Percentiles rank a stretch among this genome's conserved stretches.
These are phyloP conservation scores for Chaetodon trifasciatus DNA, from an alignment of 2,797 vertebrate genomes.

Conservation along the genomic window DNA sequence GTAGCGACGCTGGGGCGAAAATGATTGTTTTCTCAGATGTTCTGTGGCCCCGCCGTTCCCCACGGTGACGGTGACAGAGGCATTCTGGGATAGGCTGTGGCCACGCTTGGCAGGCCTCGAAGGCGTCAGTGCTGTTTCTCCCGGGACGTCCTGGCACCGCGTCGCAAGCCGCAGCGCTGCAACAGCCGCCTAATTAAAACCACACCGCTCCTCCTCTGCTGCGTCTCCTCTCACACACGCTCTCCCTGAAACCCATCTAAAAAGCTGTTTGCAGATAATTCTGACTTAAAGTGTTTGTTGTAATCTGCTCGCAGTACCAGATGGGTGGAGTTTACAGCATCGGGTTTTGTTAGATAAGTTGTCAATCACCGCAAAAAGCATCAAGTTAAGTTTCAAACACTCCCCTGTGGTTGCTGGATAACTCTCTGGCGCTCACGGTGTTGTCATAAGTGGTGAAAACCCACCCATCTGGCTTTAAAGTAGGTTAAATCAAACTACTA, in stretches of 20 bases:
- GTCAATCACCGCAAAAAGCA: constrained; percentile 49
- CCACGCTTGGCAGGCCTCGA: constrained; percentile 85
- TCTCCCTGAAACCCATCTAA: constrained; percentile 8
- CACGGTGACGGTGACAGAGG: constrained; percentile 82
- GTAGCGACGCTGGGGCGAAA: constrained; percentile 53
- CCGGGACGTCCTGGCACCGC: constrained; percentile 86
- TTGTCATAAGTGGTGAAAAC: constrained; percentile 59
- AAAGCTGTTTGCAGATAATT: constrained; percentile 54
- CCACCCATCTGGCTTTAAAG: constrained; percentile 70
- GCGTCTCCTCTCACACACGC: constrained; percentile 33
- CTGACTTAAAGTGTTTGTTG: constrained; percentile 58
- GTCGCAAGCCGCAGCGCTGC: constrained; percentile 83
- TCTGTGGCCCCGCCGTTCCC: constrained; percentile 79
- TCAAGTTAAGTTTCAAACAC: constrained; percentile 36
- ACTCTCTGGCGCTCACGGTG: constrained; percentile 44
- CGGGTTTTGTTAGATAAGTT: constrained; percentile 49
- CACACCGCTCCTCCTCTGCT: constrained; percentile 69
- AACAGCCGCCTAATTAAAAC: constrained; percentile 86
- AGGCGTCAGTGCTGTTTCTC: constrained; percentile 90
- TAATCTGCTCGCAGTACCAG: constrained; percentile 27
- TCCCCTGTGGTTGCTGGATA: constrained; percentile 58
- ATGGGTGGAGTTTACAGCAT: constrained; percentile 57
- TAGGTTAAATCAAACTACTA: constrained; percentile 53
- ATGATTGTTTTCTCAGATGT: constrained; percentile 89
- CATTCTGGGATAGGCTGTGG: constrained; percentile 84